These are phyloP conservation scores for Drosophila sucinea DNA, from an alignment of 1,140 invertebrate species.

Conservation along the genomic window DNA sequence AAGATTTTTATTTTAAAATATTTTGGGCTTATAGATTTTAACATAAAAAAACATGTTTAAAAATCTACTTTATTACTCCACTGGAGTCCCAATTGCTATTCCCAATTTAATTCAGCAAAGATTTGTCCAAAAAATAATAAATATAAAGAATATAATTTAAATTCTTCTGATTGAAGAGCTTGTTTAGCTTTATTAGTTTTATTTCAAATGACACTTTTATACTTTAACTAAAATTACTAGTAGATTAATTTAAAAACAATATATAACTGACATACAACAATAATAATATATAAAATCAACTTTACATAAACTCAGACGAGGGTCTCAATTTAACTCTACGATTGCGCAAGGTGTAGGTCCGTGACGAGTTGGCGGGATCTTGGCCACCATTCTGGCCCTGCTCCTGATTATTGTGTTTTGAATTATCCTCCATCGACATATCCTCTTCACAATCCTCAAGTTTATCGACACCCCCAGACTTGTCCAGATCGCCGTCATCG, in stretches of 20 bases:
- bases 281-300: constrained; percentile 27
- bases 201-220: background rate
- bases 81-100: too few species aligned
- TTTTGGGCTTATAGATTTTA: too few species aligned
- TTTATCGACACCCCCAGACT: constrained; percentile 29
- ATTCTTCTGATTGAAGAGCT: too few species aligned
- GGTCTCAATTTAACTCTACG: constrained; percentile 61
- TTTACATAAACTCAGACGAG: constrained; percentile 68
- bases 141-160: too few species aligned
- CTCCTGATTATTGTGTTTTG: background rate
- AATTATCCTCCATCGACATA: constrained; percentile 43
- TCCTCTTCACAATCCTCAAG: constrained; percentile 60
- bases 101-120: too few species aligned
- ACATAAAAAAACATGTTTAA: too few species aligned
- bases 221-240: background rate
- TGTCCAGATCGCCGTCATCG: constrained; percentile 50
- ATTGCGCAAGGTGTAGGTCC: constrained; percentile 58
- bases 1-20: too few species aligned
- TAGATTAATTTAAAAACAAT: constrained; percentile 12
- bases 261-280: constrained; percentile 22
- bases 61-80: too few species aligned
- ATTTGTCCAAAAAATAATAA: too few species aligned
- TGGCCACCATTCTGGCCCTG: background rate
- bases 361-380: constrained; percentile 2
- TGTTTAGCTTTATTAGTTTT: background rate